Evolutionary conservation across 2,113 vertebrate genomes (phyloP), one percentile per base, ranked within the genome.

Genomic region (Hymenochirus boettgeri): DNA sequence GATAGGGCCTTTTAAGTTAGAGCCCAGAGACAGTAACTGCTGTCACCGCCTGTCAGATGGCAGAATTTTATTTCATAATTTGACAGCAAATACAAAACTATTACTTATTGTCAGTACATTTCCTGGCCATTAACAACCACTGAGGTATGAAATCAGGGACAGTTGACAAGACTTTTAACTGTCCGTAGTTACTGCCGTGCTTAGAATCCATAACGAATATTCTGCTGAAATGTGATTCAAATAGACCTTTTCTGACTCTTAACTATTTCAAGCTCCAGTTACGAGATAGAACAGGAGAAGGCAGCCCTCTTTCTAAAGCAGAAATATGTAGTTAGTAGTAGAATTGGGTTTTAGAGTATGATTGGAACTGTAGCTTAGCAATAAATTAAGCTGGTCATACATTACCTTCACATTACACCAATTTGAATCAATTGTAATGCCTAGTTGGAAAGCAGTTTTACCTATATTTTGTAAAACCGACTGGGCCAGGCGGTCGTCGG

Each of bases 31-130:
- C 64, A 57, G 63, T 50, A 57, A 66, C 54, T 52, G 45, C 64
- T 66, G 64, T 66, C 64, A 66, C 7, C 39, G 46, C 26, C 46
- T 66, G 55, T 66, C 64, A 66, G 64, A 57, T 52, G 55, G 46
- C 55, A 51, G 56, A 58, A 66, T 66, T 66, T 59, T 66, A 58
- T 66, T 66, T 66, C 46, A 66, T 66, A 66, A 66, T 66, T 59
- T 66, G 64, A 66, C 64, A 66, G 64, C 55, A 59, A 66, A 66
- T 66, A 66, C 64, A 66, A 66, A 66, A 66, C 64, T 66, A 66
- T 66, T 59, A 59, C 64, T 59, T 66, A 66, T 66, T 66, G 46
- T 66, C 64, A 66, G 55, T 66, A 66, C 47, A 59, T 66, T 66
- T 66, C 46, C 64, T 66, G 55, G 64, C 64, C 64, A 66, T 66